Evolutionary conservation across 2,888 invertebrate species (phyloP).

Genomic region (Limenitis camilla): DNA sequence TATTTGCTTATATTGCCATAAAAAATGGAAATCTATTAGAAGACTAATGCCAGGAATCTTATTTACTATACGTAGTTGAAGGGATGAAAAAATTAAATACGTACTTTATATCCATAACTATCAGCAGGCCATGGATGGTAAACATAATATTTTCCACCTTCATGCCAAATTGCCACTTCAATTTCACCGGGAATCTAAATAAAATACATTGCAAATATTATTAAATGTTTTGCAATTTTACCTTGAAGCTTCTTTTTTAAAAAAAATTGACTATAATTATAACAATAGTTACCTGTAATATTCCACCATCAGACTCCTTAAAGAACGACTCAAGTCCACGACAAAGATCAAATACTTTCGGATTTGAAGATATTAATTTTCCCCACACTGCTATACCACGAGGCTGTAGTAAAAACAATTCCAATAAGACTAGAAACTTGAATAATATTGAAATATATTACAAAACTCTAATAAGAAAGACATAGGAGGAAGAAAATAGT

Average conservation of each 20-base stretch:
- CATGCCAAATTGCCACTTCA: conserved; percentile 74
- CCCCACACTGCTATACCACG: conserved; percentile 66
- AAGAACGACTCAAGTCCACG: conserved; percentile 58
- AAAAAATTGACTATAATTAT: too few species aligned
- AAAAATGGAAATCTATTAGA: neutral
- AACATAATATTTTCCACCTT: conserved; percentile 71
- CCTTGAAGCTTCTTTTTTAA: too few species aligned
- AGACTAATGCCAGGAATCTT: neutral
- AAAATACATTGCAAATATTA: neutral
- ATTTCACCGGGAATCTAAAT: conserved; percentile 63
- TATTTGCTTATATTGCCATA: neutral
- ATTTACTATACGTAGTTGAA: neutral
- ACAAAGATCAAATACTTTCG: conserved; percentile 58
- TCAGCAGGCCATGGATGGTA: conserved; percentile 76
- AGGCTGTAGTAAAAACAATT: conserved; percentile 32
- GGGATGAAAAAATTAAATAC: conserved; percentile 4
- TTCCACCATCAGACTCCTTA: conserved; percentile 54
- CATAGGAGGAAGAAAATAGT: too few species aligned
- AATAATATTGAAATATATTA: neutral
- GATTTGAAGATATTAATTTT: conserved; percentile 46
- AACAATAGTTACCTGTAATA: conserved; percentile 51
- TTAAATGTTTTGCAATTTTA: too few species aligned
- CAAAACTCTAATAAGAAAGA: neutral
- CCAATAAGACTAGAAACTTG: neutral
- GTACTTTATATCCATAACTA: conserved; percentile 49